A percentile compares a stretch with the other conserved stretches of the same genome.
phyloP scores from a whole-genome alignment of 2,888 invertebrate species.

The Hirtodrosophila histrioides region DNA sequence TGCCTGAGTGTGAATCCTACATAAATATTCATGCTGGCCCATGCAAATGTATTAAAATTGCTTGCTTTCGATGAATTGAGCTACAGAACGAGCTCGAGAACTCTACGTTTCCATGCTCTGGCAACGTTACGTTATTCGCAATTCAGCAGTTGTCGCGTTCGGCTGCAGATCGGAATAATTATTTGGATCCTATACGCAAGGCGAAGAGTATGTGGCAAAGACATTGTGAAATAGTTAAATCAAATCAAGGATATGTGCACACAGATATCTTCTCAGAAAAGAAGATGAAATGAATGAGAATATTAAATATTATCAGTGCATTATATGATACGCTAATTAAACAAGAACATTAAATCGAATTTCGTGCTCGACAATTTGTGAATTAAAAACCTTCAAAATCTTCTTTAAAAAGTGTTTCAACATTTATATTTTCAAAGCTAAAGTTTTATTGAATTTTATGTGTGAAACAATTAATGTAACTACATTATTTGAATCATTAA shows the following conservation, averaged over 20 bases:
- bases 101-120: slow-evolving; percentile 62
- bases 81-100: slow-evolving; percentile 67
- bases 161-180: slow-evolving; percentile 77
- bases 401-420: too few species aligned
- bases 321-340: too few species aligned
- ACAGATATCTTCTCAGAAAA: slow-evolving; percentile 3
- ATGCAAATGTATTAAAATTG: slow-evolving; percentile 77
- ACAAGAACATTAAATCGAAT: too few species aligned
- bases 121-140: slow-evolving; percentile 82
- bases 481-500: too few species aligned
- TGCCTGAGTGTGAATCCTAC: slow-evolving; percentile 65
- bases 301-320: slow-evolving; percentile 4
- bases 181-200: slow-evolving; percentile 53
- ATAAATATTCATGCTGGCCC: slow-evolving; percentile 74
- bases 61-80: slow-evolving; percentile 58
- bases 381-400: too few species aligned
- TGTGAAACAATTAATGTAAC: too few species aligned
- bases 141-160: slow-evolving; percentile 84
- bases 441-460: too few species aligned
- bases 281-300: slow-evolving; percentile 10
- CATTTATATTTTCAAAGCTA: too few species aligned
- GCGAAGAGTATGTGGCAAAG: slow-evolving; percentile 63
- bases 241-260: slow-evolving; percentile 23
- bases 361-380: too few species aligned
- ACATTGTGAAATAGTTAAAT: slow-evolving; percentile 17